A percentile compares a stretch with the other conserved stretches of the same genome.
Conservation (phyloP, 2,113 vertebrate species). For the Indicator maculatus region DNA sequence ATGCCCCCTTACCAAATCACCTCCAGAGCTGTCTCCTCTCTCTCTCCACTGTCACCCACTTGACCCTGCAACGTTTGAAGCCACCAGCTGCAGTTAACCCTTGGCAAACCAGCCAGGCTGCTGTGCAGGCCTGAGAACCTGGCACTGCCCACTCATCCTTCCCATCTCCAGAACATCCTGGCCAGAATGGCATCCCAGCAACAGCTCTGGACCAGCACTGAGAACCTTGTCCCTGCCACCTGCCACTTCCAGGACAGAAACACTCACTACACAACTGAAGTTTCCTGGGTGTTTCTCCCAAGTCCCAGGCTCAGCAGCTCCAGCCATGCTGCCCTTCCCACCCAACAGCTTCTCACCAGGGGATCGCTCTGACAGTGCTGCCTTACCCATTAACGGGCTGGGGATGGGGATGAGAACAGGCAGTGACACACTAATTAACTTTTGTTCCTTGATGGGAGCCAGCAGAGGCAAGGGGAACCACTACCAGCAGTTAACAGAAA, state of each 20-base stretch:
- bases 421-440: conserved; percentile 6
- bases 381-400: not conserved
- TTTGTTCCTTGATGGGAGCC: not conserved
- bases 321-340: not conserved
- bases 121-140: not conserved
- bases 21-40: not conserved
- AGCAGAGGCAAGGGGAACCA: conserved; percentile 11
- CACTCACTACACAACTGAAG: not conserved
- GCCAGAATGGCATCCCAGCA: not conserved
- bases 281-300: not conserved
- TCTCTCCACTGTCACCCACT: not conserved
- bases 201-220: not conserved
- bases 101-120: not conserved
- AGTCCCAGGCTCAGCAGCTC: not conserved
- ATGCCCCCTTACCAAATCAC: not conserved
- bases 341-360: not conserved
- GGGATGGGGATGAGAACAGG: conserved; percentile 5
- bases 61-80: not conserved
- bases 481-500: not conserved
- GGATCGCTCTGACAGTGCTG: not conserved
- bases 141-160: not conserved
- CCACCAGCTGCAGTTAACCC: not conserved
- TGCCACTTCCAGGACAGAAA: not conserved
- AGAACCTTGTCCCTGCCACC: not conserved
- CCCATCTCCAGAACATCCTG: not conserved